These are phyloP conservation scores for Cataglyphis albicans DNA, from an alignment of 2,888 invertebrate species.

Conservation along the genomic window DNA sequence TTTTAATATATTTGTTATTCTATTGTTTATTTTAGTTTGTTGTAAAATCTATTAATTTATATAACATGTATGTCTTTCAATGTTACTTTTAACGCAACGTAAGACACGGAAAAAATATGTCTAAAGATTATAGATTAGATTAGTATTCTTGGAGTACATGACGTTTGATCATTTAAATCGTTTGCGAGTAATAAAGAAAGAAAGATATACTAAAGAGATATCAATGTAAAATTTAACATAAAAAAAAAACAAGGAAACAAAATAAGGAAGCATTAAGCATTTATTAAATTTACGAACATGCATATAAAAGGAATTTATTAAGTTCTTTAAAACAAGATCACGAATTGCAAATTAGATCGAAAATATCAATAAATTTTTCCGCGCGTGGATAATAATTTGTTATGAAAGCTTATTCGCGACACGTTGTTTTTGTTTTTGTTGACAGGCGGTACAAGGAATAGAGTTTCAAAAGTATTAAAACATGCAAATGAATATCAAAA, in stretches of 20 bases:
- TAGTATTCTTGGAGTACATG: background rate
- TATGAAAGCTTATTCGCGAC: background rate
- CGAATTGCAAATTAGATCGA: background rate
- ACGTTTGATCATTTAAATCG: background rate
- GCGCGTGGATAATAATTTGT: constrained; percentile 1
- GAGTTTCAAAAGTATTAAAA: background rate
- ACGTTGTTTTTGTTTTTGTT: background rate
- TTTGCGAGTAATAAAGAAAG: background rate
- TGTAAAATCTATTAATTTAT: background rate
- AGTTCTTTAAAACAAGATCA: background rate
- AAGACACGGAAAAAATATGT: constrained; percentile 1
- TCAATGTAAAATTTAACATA: background rate
- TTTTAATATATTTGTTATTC: constrained; percentile 1
- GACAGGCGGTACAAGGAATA: background rate
- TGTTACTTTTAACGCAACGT: background rate
- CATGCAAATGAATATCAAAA: background rate
- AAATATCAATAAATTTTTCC: background rate
- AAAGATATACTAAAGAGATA: too few species aligned
- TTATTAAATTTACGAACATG: background rate
- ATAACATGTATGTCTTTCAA: background rate
- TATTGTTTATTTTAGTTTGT: background rate
- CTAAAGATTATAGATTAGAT: constrained; percentile 8
- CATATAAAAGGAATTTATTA: constrained; percentile 8
- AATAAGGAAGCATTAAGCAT: background rate
- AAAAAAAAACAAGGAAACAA: background rate